These are phyloP conservation scores for Calameuta filiformis DNA, from an alignment of 2,888 invertebrate genomes.

Conservation along the genomic window DNA sequence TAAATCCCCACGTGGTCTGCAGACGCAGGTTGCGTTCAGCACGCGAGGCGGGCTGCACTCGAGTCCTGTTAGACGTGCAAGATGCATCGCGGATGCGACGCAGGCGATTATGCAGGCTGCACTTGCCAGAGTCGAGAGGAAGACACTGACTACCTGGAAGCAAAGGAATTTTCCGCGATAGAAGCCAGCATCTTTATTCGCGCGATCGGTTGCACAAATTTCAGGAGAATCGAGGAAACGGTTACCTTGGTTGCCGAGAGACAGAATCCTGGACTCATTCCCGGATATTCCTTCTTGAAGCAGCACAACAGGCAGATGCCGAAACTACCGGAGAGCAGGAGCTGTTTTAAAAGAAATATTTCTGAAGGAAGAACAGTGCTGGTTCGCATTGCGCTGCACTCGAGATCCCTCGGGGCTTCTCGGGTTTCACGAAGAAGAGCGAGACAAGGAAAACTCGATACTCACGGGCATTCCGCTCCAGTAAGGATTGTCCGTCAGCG, in stretches of 20 bases:
- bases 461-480: slow-evolving; percentile 75
- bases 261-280: slow-evolving; percentile 54
- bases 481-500: slow-evolving; percentile 72
- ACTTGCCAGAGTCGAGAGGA: slow-evolving; percentile 45
- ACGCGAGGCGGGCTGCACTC: slow-evolving; percentile 54
- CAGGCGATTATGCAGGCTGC: slow-evolving; percentile 49
- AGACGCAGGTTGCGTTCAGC: slow-evolving; percentile 52
- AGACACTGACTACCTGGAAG: slow-evolving; percentile 45
- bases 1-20: slow-evolving; percentile 39
- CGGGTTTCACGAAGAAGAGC: too few relatives aligned
- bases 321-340: slow-evolving; percentile 57
- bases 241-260: slow-evolving; percentile 51
- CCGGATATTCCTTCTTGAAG: slow-evolving; percentile 55
- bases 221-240: background rate
- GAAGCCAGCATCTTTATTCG: too few relatives aligned
- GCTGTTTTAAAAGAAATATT: slow-evolving; percentile 32
- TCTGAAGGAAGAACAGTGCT: too few relatives aligned
- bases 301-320: slow-evolving; percentile 57
- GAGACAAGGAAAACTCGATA: background rate
- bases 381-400: too few relatives aligned
- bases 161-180: background rate
- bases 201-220: background rate
- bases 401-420: too few relatives aligned
- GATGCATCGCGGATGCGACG: slow-evolving; percentile 48
- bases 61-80: slow-evolving; percentile 47